A percentile compares a stretch with the other conserved stretches of the same genome.
phyloP scores from a whole-genome alignment of 2,888 invertebrate genomes.

The Laspeyria flexula region DNA sequence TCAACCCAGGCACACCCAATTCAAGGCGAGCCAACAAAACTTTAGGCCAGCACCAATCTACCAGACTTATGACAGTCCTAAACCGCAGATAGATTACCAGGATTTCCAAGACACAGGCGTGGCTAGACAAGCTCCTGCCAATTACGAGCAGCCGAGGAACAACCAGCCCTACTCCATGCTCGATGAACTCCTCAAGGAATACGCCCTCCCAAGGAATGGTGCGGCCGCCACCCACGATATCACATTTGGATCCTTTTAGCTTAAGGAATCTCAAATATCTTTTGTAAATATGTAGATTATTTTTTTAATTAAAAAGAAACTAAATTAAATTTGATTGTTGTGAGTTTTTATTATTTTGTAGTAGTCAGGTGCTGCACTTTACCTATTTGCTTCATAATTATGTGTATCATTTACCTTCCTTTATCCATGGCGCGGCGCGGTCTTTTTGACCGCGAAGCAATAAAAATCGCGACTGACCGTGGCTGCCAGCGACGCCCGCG shows the following conservation, averaged over 20 bases:
- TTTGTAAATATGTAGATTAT: conserved; percentile 80
- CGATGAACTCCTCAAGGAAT: conserved; percentile 93
- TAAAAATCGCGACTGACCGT: too few relatives aligned
- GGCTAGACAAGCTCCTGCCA: conserved; percentile 33
- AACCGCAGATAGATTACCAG: conserved; percentile 58
- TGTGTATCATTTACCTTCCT: too few relatives aligned
- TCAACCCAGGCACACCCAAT: conserved; percentile 47
- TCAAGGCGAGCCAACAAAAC: conserved; percentile 63
- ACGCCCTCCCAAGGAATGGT: conserved; percentile 89
- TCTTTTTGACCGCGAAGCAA: too few relatives aligned
- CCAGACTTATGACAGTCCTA: conserved; percentile 49
- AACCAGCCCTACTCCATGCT: conserved; percentile 84
- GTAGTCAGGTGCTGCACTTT: conserved; percentile 1
- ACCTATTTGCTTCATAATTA: too few relatives aligned
- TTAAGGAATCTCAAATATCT: conserved; percentile 52
- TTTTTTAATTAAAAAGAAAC: conserved; percentile 53
- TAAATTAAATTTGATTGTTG: conserved; percentile 1
- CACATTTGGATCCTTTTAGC: conserved; percentile 92
- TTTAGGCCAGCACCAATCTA: conserved; percentile 62
- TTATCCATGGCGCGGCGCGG: too few relatives aligned
- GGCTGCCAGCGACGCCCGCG: too few relatives aligned
- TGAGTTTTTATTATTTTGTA: conserved; percentile 26
- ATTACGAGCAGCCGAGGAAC: conserved; percentile 51
- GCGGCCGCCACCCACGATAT: conserved; percentile 92
- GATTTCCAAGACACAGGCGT: conserved; percentile 41